Base-by-base conservation (phyloP, 2,888 invertebrate genomes). In the Rotaria magnacalcarata region DNA sequence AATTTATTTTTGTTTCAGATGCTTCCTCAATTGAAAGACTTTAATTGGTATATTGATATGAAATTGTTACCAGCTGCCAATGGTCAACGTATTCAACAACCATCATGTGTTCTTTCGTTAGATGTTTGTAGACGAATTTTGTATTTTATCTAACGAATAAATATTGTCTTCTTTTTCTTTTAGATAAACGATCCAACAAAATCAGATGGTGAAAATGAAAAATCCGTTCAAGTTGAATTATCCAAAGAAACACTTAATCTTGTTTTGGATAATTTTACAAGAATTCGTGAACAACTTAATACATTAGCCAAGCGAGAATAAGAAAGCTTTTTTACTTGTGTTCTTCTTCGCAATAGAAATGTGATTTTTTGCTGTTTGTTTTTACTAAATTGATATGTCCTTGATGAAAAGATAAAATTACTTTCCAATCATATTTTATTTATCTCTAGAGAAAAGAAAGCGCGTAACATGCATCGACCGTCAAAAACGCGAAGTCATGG, bases 11-110 rank as follows among this genome's bases (percentile, higher is more conserved):
- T 16, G 1, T n/a, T 58, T 6, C 34, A 75, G 75, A 75, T 75
- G 75, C 43, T 75, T 24, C 47, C 75, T 43, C 47, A 75, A 47
- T 47, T 75, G 7, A 75, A 75, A 41, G 47, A 75, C 24, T 75
- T 75, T 43, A 75, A 75, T 75, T 75, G 75, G 75, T 75, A 75
- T 75, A 75, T 75, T n/a, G 75, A 75, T 43, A 75, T 75, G 75
- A 75, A 75, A 75, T 47, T 75, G 16, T 14, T 47, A 21, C 75
- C 43, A 24, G 47, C 24, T n/a, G n/a, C 43, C 0, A 47, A 47
- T 75, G 75, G 75, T 43, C 75, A 75, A 47, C 75, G 75, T 47
- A 75, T 47, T 75, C 75, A 75, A 34, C 67, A 67, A 14, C 47
- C 75, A 75, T 75, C 75, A 11, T 75, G 75, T 43, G 24, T 75